Evolutionary conservation across 2,113 vertebrate species (phyloP).

Genomic region (Prunella fulvescens): DNA sequence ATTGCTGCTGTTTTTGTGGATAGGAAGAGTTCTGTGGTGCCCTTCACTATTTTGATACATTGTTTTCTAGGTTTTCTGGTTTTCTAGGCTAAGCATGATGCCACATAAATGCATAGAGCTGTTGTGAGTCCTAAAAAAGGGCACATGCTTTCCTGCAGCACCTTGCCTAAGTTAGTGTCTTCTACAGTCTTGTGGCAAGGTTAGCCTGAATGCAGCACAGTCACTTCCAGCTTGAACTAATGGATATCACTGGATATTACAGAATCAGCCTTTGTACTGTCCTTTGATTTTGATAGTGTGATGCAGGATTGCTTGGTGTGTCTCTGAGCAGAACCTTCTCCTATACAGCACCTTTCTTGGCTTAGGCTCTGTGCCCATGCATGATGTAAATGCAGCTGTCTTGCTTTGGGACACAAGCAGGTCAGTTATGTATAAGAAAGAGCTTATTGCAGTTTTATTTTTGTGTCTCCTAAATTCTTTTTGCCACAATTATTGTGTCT

Average conservation of each 20-base stretch:
- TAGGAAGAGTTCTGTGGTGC: background rate
- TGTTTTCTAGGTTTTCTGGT: background rate
- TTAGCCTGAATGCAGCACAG: background rate
- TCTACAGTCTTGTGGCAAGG: background rate
- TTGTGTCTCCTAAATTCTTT: background rate
- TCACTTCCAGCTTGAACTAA: background rate
- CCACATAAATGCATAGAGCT: background rate
- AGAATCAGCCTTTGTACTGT: background rate
- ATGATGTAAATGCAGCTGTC: background rate
- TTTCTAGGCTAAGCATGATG: background rate
- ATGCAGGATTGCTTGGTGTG: background rate
- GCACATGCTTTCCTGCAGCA: background rate
- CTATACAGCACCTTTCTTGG: background rate
- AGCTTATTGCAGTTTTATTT: background rate
- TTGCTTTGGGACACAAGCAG: background rate
- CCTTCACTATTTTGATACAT: rapidly evolving
- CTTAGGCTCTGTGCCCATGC: background rate
- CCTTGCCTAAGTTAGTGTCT: background rate
- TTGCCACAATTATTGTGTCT: background rate
- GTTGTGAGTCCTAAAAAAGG: background rate
- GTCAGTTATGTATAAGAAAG: background rate
- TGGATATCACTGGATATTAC: background rate
- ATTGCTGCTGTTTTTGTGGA: background rate
- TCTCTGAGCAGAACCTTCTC: background rate
- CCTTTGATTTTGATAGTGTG: background rate